Conservation (phyloP, 2,888 invertebrate species). For the Euplexia lucipara region DNA sequence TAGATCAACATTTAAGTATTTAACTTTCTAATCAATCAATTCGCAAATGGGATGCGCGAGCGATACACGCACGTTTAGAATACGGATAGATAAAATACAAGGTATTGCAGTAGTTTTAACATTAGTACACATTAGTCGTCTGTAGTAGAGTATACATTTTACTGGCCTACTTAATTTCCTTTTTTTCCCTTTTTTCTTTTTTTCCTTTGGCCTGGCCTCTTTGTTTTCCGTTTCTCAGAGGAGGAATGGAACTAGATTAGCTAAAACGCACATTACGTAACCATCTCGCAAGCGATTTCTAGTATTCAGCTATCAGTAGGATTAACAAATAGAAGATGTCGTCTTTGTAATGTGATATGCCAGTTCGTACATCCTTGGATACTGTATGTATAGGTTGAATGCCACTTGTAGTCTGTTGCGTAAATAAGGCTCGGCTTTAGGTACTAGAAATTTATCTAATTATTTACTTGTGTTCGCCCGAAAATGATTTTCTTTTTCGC, state of each 20-base stretch:
- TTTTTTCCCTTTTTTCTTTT: not conserved
- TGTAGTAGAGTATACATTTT: conserved; percentile 1
- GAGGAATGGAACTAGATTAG: not conserved
- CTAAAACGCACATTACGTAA: conserved; percentile 4
- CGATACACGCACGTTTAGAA: not conserved
- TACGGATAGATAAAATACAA: not conserved
- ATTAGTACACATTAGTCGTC: conserved; percentile 12
- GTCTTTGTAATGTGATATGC: conserved; percentile 37
- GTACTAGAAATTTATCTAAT: conserved; percentile 33
- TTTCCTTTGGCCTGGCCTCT: too few relatives aligned
- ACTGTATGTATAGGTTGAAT: not conserved
- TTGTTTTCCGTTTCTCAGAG: not conserved
- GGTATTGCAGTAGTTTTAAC: not conserved
- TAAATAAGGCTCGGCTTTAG: conserved; percentile 31
- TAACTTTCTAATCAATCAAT: conserved; percentile 41
- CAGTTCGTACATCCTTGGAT: conserved; percentile 34
- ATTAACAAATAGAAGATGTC: conserved; percentile 28
- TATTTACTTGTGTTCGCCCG: conserved; percentile 18
- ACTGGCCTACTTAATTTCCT: conserved; percentile 11
- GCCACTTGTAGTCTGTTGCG: conserved; percentile 24
- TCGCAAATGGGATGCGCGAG: conserved; percentile 13
- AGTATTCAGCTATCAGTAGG: conserved; percentile 5
- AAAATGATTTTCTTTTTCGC: not conserved
- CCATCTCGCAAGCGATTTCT: conserved; percentile 11
- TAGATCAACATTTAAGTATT: conserved; percentile 4